Percentiles rank a stretch among this genome's conserved stretches.
Conservation (phyloP, 2,797 vertebrate genomes). For the Sebastes melanostomus region DNA sequence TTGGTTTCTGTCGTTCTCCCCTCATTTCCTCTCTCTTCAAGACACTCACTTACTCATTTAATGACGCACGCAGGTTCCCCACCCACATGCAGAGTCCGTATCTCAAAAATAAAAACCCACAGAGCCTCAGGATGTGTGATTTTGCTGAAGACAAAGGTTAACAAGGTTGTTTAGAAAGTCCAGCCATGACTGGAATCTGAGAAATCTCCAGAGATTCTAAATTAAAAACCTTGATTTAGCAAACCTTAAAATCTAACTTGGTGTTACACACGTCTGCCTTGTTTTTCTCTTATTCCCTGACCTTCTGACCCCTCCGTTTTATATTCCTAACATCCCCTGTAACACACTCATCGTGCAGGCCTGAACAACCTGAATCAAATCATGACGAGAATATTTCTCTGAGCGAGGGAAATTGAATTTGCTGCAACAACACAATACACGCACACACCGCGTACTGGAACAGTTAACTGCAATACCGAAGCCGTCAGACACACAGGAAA, state of each 20-base stretch:
- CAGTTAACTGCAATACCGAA: constrained; percentile 36
- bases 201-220: neutral
- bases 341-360: neutral
- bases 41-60: constrained; percentile 43
- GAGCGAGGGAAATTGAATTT: constrained; percentile 46
- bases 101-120: constrained; percentile 38
- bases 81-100: constrained; percentile 41
- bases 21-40: constrained; percentile 62
- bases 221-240: neutral
- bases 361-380: constrained; percentile 50
- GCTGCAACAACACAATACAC: neutral
- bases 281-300: neutral
- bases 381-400: constrained; percentile 36
- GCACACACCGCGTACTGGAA: neutral
- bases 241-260: neutral
- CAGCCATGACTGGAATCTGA: constrained; percentile 6
- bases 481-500: constrained; percentile 61
- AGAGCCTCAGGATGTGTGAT: constrained; percentile 22
- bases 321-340: neutral
- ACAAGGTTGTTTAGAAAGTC: constrained; percentile 14
- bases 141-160: constrained; percentile 1
- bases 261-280: neutral
- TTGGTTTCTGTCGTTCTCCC: constrained; percentile 15
- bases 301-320: neutral
- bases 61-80: constrained; percentile 55